These are phyloP conservation scores for Bombus pyrosoma DNA, from an alignment of 1,140 invertebrate genomes.

Conservation along the genomic window DNA sequence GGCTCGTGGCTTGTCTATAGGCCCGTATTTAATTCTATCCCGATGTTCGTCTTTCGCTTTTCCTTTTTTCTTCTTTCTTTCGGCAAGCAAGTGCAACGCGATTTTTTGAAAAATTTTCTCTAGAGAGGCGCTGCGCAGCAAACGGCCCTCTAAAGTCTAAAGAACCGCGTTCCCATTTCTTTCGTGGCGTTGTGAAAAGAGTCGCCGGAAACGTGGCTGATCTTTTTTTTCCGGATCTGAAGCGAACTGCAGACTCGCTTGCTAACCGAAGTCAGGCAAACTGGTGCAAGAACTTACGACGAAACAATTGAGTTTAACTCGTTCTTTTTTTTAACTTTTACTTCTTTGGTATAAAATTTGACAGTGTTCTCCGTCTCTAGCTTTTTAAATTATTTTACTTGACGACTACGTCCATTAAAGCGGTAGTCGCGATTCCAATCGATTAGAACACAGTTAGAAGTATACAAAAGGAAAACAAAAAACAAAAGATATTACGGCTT, in stretches of 20 bases:
- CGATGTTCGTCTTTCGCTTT: not conserved
- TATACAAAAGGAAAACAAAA: not conserved
- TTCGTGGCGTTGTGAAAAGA: not conserved
- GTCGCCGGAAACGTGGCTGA: not conserved
- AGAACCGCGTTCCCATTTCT: constrained; percentile 18
- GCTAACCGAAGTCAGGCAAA: not conserved
- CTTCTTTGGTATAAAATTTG: not conserved
- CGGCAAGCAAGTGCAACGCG: not conserved
- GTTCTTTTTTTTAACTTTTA: no score
- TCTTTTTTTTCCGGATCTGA: not conserved
- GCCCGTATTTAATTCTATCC: not conserved
- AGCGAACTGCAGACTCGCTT: not conserved
- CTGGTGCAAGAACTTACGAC: not conserved
- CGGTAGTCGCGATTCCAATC: no score
- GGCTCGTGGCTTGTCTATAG: no score
- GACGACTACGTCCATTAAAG: no score
- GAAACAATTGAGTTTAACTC: not conserved
- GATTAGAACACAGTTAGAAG: no score
- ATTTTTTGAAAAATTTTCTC: constrained; percentile 1
- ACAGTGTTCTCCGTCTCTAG: not conserved
- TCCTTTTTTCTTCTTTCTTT: no score
- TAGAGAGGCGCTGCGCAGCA: not conserved
- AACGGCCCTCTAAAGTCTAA: constrained; percentile 12
- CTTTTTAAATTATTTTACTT: not conserved
- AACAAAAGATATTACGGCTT: no score